These are phyloP conservation scores for Triplophysa dalaica DNA, from an alignment of 2,113 vertebrate genomes.

Conservation along the genomic window DNA sequence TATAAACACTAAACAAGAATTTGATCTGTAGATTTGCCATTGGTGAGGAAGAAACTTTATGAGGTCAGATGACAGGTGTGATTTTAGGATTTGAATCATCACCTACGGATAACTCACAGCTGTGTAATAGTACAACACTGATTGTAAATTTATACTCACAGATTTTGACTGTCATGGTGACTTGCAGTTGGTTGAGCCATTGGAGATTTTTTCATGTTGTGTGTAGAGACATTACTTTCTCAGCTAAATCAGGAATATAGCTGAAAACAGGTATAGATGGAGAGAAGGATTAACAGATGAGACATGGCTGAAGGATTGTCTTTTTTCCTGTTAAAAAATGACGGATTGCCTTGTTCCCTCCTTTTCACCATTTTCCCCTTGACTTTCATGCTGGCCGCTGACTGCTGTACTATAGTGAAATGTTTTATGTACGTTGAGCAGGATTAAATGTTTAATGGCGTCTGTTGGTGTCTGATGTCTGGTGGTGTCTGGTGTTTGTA, in stretches of 20 bases:
- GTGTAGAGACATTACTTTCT: not conserved
- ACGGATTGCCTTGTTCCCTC: constrained; percentile 61
- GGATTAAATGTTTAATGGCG: constrained; percentile 78
- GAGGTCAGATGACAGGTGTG: constrained; percentile 26
- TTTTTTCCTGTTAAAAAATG: constrained; percentile 50
- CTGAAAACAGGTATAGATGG: not conserved
- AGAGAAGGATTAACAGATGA: constrained; percentile 39
- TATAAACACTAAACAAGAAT: constrained; percentile 38
- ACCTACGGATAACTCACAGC: not conserved
- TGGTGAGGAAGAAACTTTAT: constrained; percentile 31
- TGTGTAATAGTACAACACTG: constrained; percentile 22
- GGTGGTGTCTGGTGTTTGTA: constrained; percentile 69
- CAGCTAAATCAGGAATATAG: not conserved
- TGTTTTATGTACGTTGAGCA: constrained; percentile 69
- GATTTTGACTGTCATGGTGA: not conserved
- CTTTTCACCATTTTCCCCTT: constrained; percentile 55
- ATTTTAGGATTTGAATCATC: constrained; percentile 13
- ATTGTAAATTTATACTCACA: constrained; percentile 13
- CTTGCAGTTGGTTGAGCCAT: not conserved
- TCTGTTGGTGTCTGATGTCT: no score
- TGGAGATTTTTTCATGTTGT: not conserved
- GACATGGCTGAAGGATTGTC: constrained; percentile 58
- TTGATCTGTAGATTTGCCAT: constrained; percentile 28
- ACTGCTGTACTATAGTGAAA: constrained; percentile 64
- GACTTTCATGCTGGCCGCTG: constrained; percentile 58